Base-by-base conservation (phyloP, 2,888 invertebrate species). In the Eupithecia subfuscata region DNA sequence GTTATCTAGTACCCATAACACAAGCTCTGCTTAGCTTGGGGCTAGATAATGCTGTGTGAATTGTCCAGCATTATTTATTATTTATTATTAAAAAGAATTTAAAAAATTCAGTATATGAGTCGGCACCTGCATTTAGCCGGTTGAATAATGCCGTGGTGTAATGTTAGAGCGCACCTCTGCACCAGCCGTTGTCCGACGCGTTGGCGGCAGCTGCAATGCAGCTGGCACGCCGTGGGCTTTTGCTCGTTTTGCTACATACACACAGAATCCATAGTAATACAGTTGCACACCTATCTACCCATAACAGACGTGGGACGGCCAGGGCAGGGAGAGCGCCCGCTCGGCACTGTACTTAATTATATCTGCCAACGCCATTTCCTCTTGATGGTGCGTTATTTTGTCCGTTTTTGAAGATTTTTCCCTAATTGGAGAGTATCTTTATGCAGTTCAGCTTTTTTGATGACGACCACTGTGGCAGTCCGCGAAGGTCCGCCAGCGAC, bases 161-260 rank as follows among this genome's bases (percentile, higher is more conserved):
- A 81, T 82, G 83, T 79, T 71, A 83, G 81, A 81, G 80, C 76
- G 82, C 74, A 82, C 81, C 83, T 78, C 80, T 80, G 82, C 82
- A 82, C 78, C 84, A 81, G 81, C 80, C 84, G 83, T 79, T 82
- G 78, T 78, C 71, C 80, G 78, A 79, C 76, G 79, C 83, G 80
- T 79, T 79, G 79, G 80, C 48, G 87, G 90, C 94, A 94, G 93
- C 92, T 93, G 94, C 91, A 88, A 78, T 89, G 91, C 93, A 94
- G 93, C 93, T 93, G 93, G 89, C 79, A 72, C 69, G 75, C 69
- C 30, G 84, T 82, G 82, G 86, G 88, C 91, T 90, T 89, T 92
- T 93, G 88, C 89, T 93, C 92, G 89, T 93, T 93, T 92, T 93
- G 89, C 88, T 75, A 76, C 77, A 80, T 48, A 48, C 68, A 73